Percentiles rank a stretch among this genome's conserved stretches.
phyloP scores from a whole-genome alignment of 2,888 invertebrate genomes.

The Aphodius sticticus region DNA sequence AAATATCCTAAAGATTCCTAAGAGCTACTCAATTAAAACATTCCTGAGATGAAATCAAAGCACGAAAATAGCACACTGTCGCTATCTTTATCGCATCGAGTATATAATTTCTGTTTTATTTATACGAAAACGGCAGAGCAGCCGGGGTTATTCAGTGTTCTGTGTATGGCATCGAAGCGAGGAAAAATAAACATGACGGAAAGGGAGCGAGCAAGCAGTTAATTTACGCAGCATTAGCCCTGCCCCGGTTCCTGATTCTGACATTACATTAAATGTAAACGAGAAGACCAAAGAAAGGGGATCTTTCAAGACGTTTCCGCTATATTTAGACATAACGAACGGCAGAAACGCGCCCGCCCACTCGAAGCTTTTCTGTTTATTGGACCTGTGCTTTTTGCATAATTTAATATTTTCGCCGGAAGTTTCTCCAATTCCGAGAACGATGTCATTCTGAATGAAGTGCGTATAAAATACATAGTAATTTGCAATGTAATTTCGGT shows the following conservation, averaged over 20 bases:
- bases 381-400: not conserved
- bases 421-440: not conserved
- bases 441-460: too few relatives aligned
- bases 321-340: conserved; percentile 4
- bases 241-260: not conserved
- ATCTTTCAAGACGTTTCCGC: not conserved
- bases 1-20: too few relatives aligned
- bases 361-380: not conserved
- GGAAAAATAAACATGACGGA: not conserved
- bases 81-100: not conserved
- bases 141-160: not conserved
- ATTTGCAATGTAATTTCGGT: not conserved
- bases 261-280: conserved; percentile 4
- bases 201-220: not conserved
- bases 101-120: not conserved
- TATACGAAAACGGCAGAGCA: not conserved
- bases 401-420: not conserved
- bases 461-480: not conserved
- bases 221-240: conserved; percentile 4
- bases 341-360: not conserved
- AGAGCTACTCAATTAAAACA: not conserved
- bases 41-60: not conserved
- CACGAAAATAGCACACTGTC: not conserved
- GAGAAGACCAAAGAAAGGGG: not conserved
- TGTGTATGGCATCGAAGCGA: not conserved